Conservation (phyloP, 2,888 invertebrate genomes). For the Lapara coniferarum region DNA sequence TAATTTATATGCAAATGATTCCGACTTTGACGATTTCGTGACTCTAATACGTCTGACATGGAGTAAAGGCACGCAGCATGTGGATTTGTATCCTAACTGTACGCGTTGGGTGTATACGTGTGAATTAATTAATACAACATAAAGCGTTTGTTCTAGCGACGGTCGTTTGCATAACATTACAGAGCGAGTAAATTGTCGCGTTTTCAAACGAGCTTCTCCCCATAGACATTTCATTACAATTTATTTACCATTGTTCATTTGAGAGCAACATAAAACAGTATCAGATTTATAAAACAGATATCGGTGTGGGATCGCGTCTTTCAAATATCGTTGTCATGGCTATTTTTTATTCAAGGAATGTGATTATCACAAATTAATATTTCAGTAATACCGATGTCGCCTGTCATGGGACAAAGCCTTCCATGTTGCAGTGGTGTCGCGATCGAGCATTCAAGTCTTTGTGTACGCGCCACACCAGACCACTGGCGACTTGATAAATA, state of each 20-base stretch:
- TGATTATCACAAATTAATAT: conserved; percentile 62
- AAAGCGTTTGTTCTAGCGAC: conserved; percentile 28
- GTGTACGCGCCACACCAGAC: conserved; percentile 70
- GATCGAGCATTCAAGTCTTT: conserved; percentile 59
- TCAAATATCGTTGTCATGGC: conserved; percentile 12
- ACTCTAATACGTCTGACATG: conserved; percentile 70
- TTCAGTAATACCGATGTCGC: conserved; percentile 69
- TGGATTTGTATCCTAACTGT: conserved; percentile 61
- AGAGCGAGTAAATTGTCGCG: conserved; percentile 10
- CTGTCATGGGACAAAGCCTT: conserved; percentile 71
- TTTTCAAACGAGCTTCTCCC: conserved; percentile 2
- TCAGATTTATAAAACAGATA: conserved; percentile 10
- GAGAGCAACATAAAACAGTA: background rate
- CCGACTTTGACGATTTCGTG: conserved; percentile 77
- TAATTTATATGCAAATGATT: conserved; percentile 83
- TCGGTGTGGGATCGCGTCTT: background rate
- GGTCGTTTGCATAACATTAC: conserved; percentile 20
- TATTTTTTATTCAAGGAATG: conserved; percentile 32
- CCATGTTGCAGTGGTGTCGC: conserved; percentile 59
- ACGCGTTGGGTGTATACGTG: conserved; percentile 49
- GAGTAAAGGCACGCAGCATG: conserved; percentile 57
- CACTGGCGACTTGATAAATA: conserved; percentile 81
- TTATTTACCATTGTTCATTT: conserved; percentile 13
- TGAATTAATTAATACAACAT: conserved; percentile 50
- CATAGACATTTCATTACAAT: background rate